phyloP scores from a whole-genome alignment of 1,140 invertebrate genomes.

The Condylostylus longicornis region DNA sequence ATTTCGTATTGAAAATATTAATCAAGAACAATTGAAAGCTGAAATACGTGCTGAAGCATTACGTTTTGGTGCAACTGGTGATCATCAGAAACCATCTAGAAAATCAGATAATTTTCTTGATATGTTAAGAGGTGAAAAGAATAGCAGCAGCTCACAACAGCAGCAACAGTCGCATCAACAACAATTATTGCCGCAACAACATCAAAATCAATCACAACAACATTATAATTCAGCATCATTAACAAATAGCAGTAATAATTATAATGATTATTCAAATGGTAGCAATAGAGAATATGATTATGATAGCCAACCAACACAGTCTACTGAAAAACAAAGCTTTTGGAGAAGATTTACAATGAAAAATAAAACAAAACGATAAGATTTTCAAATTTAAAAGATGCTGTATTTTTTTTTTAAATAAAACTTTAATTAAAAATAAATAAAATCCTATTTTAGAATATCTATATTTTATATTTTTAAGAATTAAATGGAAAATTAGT shows the following conservation, averaged over 20 bases:
- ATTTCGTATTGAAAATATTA: constrained; percentile 49
- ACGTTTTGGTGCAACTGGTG: constrained; percentile 46
- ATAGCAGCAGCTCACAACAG: constrained; percentile 37
- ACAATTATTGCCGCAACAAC: constrained; percentile 37
- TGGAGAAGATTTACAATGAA: constrained; percentile 58
- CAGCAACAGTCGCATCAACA: constrained; percentile 38
- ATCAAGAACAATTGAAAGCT: constrained; percentile 49
- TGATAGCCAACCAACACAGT: constrained; percentile 20
- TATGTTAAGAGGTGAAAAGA: constrained; percentile 46
- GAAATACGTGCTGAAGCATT: constrained; percentile 50
- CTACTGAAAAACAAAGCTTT: constrained; percentile 48
- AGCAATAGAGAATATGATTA: constrained; percentile 29
- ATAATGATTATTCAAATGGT: too few relatives aligned
- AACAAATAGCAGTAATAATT: constrained; percentile 20
- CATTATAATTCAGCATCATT: constrained; percentile 32
- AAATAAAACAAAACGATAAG: constrained; percentile 52
- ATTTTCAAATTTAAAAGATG: too few relatives aligned
- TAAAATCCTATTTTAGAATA: too few relatives aligned
- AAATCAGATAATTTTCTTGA: constrained; percentile 42
- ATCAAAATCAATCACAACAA: constrained; percentile 37
- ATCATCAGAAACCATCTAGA: constrained; percentile 34
- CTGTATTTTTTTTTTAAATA: too few relatives aligned
- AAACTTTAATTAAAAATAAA: too few relatives aligned
- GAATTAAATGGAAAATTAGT: too few relatives aligned
- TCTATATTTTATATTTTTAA: too few relatives aligned